Evolutionary conservation across 2,797 vertebrate species (phyloP).

Genomic region (Lerista edwardsae): DNA sequence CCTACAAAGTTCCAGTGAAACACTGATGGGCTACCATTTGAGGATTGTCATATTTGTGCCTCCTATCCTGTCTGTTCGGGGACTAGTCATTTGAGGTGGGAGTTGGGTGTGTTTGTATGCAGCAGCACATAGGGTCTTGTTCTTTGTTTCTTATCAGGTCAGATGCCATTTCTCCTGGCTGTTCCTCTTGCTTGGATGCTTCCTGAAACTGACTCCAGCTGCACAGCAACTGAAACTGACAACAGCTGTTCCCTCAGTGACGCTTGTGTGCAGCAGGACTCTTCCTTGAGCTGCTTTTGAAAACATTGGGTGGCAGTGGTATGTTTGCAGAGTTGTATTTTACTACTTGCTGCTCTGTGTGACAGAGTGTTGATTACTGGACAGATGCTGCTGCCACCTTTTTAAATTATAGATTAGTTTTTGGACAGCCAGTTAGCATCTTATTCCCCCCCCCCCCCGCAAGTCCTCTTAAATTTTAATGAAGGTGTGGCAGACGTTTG

Average conservation of each 20-base stretch:
- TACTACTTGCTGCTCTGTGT: background rate
- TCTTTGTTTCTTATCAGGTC: background rate
- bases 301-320: background rate
- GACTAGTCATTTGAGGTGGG: slow-evolving; percentile 9
- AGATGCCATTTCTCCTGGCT: background rate
- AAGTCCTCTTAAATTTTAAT: background rate
- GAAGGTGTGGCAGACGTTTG: background rate
- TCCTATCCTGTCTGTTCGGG: background rate
- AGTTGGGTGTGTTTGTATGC: background rate
- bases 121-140: background rate
- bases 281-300: background rate
- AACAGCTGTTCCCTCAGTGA: background rate
- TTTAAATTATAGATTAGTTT: background rate
- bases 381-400: background rate
- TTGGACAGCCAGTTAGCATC: background rate
- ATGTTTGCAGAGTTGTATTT: background rate
- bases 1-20: background rate
- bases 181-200: background rate
- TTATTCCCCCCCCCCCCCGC: background rate
- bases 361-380: background rate
- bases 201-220: too few species aligned
- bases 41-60: background rate
- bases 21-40: background rate
- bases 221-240: background rate
- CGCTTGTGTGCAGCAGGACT: background rate